Conservation (phyloP, 1,140 invertebrate species). For the Lepidostoma basale region DNA sequence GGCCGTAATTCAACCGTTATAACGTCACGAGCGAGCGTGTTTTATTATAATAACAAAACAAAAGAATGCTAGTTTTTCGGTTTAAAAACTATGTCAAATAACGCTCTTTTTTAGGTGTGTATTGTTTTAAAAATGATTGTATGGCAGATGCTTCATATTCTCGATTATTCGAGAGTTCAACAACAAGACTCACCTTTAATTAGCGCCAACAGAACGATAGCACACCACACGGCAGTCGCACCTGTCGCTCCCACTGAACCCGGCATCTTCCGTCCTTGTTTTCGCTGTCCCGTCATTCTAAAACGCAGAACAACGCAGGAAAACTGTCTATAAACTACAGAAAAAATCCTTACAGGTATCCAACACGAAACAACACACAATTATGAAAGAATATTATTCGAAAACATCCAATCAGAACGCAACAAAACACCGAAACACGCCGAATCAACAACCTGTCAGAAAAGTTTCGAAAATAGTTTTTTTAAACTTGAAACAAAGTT, state of each 20-base stretch:
- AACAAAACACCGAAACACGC: background rate
- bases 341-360: background rate
- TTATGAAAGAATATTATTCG: background rate
- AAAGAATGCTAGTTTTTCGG: background rate
- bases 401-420: background rate
- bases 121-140: background rate
- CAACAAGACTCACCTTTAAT: conserved; percentile 32
- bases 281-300: conserved; percentile 13
- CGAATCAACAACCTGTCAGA: conserved; percentile 7
- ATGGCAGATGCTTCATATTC: too few species aligned
- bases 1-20: background rate
- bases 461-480: conserved; percentile 19
- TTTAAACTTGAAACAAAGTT: background rate
- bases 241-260: conserved; percentile 34
- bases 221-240: conserved; percentile 33
- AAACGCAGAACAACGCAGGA: background rate
- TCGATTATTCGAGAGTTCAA: background rate
- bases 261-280: conserved; percentile 35
- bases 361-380: background rate
- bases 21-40: background rate
- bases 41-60: conserved; percentile 21
- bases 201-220: conserved; percentile 22
- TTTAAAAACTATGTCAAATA: background rate
- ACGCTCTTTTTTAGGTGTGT: background rate
- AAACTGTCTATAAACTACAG: conserved; percentile 8